Evolutionary conservation across 2,888 invertebrate species (phyloP), one percentile per base, ranked within the genome.

Genomic region (Mesorhabditis spiculigera): DNA sequence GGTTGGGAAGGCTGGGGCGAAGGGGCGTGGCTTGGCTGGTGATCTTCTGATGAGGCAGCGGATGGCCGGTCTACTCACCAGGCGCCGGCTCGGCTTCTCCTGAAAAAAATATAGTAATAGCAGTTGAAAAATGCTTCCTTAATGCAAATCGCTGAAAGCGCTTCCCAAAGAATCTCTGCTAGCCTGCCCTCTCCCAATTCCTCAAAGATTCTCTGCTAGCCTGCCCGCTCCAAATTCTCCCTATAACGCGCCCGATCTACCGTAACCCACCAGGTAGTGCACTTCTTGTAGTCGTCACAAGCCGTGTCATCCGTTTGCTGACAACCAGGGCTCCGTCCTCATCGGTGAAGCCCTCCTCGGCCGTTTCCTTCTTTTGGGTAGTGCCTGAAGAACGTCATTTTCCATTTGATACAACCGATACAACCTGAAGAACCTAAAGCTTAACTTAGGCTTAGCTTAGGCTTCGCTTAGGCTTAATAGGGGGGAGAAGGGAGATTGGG

Each of bases 201-300:
- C n/a, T n/a, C n/a, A n/a, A n/a, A n/a, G n/a, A n/a, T n/a, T n/a
- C n/a, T n/a, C n/a, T n/a, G n/a, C n/a, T n/a, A n/a, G 28, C 28
- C 28, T 28, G 28, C 28, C 28, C 28, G 28, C 28, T 28, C 10
- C 45, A 66, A 66, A 45, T 50, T 5, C 42, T 66, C 5, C 10
- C 4, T 28, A n/a, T 28, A 28, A 28, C 28, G 28, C 28, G 28
- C 28, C 28, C 28, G 3, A 28, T 28, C 28, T 28, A 28, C 28
- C 28, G 16, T 13, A 67, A 68, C 58, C n/a, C 63, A 84, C 85
- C 85, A 75, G 82, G 82, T 65, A 81, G 74, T 50, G 79, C 78
- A 45, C 85, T 85, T 58, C 81, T 75, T 5, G 84, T 85, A 28
- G 86, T 86, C 43, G 86, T 86, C 68, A 86, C 82, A 41, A 83